Conservation (phyloP, 2,797 vertebrate genomes). For the Ctenochaetus hawaiiensis region DNA sequence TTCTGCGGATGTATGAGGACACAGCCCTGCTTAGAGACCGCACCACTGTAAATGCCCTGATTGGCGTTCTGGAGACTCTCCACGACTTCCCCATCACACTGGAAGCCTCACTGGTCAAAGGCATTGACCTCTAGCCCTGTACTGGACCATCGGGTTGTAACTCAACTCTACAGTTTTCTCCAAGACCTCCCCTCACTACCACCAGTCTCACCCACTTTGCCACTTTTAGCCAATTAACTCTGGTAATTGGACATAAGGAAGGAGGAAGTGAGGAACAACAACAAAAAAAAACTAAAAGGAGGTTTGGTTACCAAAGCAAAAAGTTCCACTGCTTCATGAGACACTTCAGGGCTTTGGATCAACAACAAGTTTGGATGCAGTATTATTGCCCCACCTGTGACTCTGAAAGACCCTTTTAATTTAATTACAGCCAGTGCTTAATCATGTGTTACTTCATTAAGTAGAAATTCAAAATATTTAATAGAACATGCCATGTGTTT, state of each 20-base stretch:
- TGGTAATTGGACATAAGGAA: not conserved
- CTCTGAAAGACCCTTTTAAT: slow-evolving; percentile 27
- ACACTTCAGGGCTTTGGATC: slow-evolving; percentile 15
- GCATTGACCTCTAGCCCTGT: slow-evolving; percentile 88
- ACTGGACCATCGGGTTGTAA: no score
- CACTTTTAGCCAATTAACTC: not conserved
- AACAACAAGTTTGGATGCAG: slow-evolving; percentile 10
- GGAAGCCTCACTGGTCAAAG: slow-evolving; percentile 93
- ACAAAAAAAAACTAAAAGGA: not conserved
- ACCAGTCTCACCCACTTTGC: not conserved
- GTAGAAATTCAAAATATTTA: not conserved
- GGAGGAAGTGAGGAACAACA: not conserved
- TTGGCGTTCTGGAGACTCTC: slow-evolving; percentile 89
- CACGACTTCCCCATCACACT: slow-evolving; percentile 92
- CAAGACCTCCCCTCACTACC: not conserved
- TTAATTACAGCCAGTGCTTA: not conserved
- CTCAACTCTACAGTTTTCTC: not conserved
- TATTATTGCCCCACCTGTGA: slow-evolving; percentile 28
- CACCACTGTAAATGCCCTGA: slow-evolving; percentile 88
- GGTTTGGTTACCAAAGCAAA: slow-evolving; percentile 40
- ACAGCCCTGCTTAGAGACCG: slow-evolving; percentile 90
- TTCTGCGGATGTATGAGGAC: slow-evolving; percentile 93
- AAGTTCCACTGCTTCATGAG: slow-evolving; percentile 1
- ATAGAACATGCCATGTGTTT: not conserved
- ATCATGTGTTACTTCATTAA: slow-evolving; percentile 6